These are phyloP conservation scores for Lasioglossum baleicum DNA, from an alignment of 1,140 invertebrate genomes.

Conservation along the genomic window DNA sequence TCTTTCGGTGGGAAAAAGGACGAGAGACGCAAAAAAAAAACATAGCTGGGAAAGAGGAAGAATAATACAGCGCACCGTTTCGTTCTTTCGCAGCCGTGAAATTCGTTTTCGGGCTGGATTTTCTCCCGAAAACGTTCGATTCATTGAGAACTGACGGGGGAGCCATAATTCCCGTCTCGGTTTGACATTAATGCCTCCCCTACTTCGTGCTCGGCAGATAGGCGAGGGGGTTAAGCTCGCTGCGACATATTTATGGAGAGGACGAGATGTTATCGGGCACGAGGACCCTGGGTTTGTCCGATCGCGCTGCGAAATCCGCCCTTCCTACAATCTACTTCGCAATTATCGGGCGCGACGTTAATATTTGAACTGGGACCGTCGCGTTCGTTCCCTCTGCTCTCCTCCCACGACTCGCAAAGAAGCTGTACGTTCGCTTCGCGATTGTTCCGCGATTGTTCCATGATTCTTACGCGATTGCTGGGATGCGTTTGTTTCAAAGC, in stretches of 20 bases:
- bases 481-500: neutral
- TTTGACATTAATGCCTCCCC: slow-evolving; percentile 80
- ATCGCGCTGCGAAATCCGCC: slow-evolving; percentile 64
- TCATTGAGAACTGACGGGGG: slow-evolving; percentile 81
- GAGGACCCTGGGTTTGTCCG: slow-evolving; percentile 66
- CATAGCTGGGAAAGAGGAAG: neutral
- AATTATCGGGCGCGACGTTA: slow-evolving; percentile 79
- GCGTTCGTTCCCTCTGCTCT: slow-evolving; percentile 39
- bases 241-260: slow-evolving; percentile 80
- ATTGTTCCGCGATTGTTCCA: neutral
- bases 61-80: slow-evolving; percentile 38
- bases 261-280: slow-evolving; percentile 78
- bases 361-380: slow-evolving; percentile 77
- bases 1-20: neutral
- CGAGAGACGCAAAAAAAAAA: slow-evolving; percentile 9
- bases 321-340: slow-evolving; percentile 78
- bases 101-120: slow-evolving; percentile 70
- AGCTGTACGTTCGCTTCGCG: slow-evolving; percentile 22
- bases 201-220: slow-evolving; percentile 73
- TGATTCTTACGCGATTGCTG: neutral
- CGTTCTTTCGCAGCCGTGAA: slow-evolving; percentile 65
- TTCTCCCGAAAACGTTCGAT: slow-evolving; percentile 78
- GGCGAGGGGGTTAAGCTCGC: slow-evolving; percentile 78
- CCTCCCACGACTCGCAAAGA: slow-evolving; percentile 42
- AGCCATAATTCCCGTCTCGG: slow-evolving; percentile 79